These are phyloP conservation scores for Chelonoidis abingdonii DNA, from an alignment of 2,113 vertebrate genomes.

Conservation along the genomic window DNA sequence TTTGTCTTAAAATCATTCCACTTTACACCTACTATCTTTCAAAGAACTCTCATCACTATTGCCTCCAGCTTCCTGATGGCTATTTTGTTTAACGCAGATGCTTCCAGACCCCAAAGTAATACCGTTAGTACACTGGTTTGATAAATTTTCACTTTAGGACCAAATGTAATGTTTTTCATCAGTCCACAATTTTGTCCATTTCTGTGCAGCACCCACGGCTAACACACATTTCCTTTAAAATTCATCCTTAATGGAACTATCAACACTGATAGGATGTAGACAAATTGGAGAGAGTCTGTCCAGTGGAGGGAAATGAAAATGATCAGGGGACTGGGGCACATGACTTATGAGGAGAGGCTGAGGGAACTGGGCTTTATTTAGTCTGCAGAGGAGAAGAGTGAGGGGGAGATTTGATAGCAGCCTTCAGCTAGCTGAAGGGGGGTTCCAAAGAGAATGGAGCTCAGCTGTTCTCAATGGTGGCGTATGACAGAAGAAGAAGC, in stretches of 20 bases:
- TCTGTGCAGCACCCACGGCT: not conserved
- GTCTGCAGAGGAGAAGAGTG: too few species aligned
- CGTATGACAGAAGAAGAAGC: too few species aligned
- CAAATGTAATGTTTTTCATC: not conserved
- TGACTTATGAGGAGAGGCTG: too few species aligned
- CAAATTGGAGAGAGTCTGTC: too few species aligned
- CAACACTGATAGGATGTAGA: not conserved
- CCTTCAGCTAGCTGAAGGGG: too few species aligned
- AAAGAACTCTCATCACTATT: not conserved
- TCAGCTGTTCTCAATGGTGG: too few species aligned
- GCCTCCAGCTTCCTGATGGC: not conserved
- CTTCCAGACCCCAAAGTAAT: not conserved
- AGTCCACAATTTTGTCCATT: not conserved
- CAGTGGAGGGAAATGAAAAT: too few species aligned
- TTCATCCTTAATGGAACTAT: not conserved
- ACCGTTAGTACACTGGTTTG: not conserved
- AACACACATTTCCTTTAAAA: not conserved
- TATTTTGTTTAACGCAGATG: not conserved
- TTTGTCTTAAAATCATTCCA: not conserved
- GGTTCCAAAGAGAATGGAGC: too few species aligned
- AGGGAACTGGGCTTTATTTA: too few species aligned
- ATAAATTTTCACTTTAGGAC: not conserved
- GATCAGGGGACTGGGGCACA: too few species aligned
- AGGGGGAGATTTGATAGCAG: too few species aligned
- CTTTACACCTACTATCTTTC: not conserved